Evolutionary conservation across 2,888 invertebrate genomes (phyloP), one percentile per base, ranked within the genome.

Genomic region (Alloplasta piceator): DNA sequence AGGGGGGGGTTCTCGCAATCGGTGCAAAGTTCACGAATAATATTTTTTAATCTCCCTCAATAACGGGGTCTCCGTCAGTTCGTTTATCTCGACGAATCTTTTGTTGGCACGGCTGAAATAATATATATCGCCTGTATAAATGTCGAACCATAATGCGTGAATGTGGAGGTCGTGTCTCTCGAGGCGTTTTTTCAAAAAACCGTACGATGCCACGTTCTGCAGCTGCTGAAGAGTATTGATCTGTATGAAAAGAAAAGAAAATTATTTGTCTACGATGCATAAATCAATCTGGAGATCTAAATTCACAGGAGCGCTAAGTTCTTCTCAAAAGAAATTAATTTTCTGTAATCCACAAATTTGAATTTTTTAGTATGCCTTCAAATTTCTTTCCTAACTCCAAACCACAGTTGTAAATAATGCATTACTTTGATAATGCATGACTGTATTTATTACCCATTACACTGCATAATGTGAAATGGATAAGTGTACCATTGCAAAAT

Each of bases 141-240:
- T 98, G 91, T 99, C 99, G 91, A 99, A 98, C 99, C 99, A 99
- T 50, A 99, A 93, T 0, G 98, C 99, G 89, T 98, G 98, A 84
- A 98, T 96, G 88, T 97, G 97, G 55, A 98, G 93, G 90, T 97
- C 95, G 86, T 97, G 96, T 56, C 94, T 94, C 90, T 97, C 95
- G 12, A 98, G 93, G 1, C 97, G 95, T 82, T 95, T 95, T 89
- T 96, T 96, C 48, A 98, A 93, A 93, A 98, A 98, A 52, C 97
- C 97, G 90, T 98, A 98, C 10, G 98, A 98, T 2, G 98, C 97
- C 61, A 98, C 95, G 91, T 98, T 98, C 91, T 98, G 97, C 83
- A 98, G 93, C 92, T 98, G 98, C 90, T 98, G 97, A 50, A 98
- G 93, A 5, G 98, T 97, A 89, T 98, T 98, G 5, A 96, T 95